A percentile compares a stretch with the other conserved stretches of the same genome.
phyloP scores from a whole-genome alignment of 1,140 invertebrate species.

The Xylocopa sonorina region DNA sequence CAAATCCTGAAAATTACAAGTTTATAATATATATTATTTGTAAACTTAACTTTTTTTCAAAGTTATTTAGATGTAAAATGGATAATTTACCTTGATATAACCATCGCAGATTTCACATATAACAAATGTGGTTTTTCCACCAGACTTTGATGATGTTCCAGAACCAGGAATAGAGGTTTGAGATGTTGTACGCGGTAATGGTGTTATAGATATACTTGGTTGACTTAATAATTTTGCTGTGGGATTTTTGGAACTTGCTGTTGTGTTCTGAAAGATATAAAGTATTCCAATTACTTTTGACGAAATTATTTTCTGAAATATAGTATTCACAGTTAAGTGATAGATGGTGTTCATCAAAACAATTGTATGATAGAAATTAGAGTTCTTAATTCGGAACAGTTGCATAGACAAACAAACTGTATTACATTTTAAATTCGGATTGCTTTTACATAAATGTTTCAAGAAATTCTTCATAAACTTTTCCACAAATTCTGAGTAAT shows the following conservation, averaged over 20 bases:
- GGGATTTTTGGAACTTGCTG: slow-evolving; percentile 80
- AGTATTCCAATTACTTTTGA: slow-evolving; percentile 29
- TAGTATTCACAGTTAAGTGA: slow-evolving; percentile 25
- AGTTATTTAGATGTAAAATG: background rate
- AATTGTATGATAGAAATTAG: slow-evolving; percentile 20
- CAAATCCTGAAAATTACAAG: slow-evolving; percentile 85
- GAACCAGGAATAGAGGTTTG: slow-evolving; percentile 78
- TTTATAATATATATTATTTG: background rate
- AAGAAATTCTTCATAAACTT: background rate
- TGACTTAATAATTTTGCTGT: slow-evolving; percentile 85
- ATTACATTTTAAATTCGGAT: background rate
- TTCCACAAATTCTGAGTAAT: too few species aligned
- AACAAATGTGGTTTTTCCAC: slow-evolving; percentile 91
- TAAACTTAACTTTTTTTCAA: background rate
- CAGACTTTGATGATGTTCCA: slow-evolving; percentile 80
- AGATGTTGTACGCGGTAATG: slow-evolving; percentile 87
- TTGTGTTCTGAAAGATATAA: slow-evolving; percentile 81
- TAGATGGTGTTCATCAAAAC: slow-evolving; percentile 34
- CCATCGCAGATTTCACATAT: slow-evolving; percentile 98
- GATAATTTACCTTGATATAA: slow-evolving; percentile 89
- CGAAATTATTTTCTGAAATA: background rate
- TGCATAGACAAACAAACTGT: background rate
- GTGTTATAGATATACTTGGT: slow-evolving; percentile 95
- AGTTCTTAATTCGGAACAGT: slow-evolving; percentile 2
- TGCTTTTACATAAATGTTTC: background rate